These are phyloP conservation scores for Mobula birostris DNA, from an alignment of 2,113 vertebrate genomes.

Conservation along the genomic window DNA sequence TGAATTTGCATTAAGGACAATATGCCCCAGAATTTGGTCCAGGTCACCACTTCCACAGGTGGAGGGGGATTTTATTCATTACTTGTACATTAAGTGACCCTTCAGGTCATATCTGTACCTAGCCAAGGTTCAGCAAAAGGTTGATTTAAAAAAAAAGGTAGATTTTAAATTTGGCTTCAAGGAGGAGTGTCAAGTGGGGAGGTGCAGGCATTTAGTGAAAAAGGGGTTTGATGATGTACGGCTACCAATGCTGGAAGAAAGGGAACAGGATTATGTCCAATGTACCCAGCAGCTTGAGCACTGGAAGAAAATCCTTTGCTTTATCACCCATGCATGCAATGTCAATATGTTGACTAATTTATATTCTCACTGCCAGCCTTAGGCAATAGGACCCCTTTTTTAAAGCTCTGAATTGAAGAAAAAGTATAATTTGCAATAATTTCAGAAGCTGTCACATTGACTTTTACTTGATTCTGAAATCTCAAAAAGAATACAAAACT, in stretches of 20 bases:
- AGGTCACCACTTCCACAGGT: no score
- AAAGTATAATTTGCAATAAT: background rate
- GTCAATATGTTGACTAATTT: background rate
- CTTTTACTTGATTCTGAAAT: background rate
- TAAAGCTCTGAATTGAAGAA: slow-evolving; percentile 22
- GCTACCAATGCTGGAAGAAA: background rate
- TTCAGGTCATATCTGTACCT: no score
- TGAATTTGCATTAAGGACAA: no score
- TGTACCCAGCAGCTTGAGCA: background rate
- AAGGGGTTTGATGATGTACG: background rate
- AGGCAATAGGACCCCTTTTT: background rate
- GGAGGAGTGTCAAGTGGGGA: background rate
- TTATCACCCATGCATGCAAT: slow-evolving; percentile 4
- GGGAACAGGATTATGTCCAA: background rate
- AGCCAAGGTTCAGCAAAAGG: background rate
- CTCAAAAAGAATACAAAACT: background rate
- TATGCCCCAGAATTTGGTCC: no score
- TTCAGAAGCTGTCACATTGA: background rate
- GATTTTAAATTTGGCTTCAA: background rate
- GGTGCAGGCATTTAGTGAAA: no score
- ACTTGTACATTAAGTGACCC: no score
- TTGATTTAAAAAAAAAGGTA: no score
- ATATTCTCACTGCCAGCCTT: background rate
- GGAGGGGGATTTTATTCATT: no score
- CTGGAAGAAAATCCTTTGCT: background rate